These are phyloP conservation scores for Platorchestia sp. DNA, from an alignment of 1,140 invertebrate genomes.

Conservation along the genomic window DNA sequence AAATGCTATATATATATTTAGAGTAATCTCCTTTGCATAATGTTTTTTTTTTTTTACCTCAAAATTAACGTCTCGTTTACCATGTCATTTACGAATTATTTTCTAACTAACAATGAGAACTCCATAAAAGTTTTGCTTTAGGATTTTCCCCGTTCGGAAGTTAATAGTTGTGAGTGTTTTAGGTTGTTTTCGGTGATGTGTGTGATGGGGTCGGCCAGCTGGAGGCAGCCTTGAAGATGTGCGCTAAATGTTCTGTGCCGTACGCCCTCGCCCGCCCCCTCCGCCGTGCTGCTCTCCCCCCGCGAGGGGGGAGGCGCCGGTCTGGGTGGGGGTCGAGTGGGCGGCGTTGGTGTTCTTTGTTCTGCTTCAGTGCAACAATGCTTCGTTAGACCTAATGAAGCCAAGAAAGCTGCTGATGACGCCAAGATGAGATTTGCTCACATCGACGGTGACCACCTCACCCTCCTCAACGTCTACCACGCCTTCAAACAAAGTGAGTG, in stretches of 20 bases:
- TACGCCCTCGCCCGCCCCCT: conserved; percentile 66
- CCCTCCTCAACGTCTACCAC: conserved; percentile 95
- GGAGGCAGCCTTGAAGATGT: conserved; percentile 23
- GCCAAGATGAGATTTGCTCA: conserved; percentile 99
- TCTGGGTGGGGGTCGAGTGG: conserved; percentile 66
- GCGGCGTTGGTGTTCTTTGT: conserved; percentile 63
- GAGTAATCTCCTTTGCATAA: background rate
- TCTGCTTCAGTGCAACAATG: conserved; percentile 92
- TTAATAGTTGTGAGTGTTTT: conserved; percentile 50
- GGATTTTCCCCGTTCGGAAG: background rate
- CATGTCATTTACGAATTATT: background rate
- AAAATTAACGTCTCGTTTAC: background rate
- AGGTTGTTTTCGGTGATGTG: conserved; percentile 48
- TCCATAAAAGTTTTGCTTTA: background rate
- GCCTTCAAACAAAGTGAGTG: conserved; percentile 99
- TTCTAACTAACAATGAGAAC: background rate
- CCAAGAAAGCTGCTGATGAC: conserved; percentile 98
- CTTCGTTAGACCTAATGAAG: conserved; percentile 98
- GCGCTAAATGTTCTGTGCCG: conserved; percentile 52
- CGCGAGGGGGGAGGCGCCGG: conserved; percentile 61
- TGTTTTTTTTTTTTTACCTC: background rate
- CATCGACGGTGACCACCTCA: conserved; percentile 98
- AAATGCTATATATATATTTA: background rate
- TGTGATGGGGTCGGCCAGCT: background rate
- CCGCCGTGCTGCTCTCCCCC: conserved; percentile 64